A percentile compares a stretch with the other conserved stretches of the same genome.
Evolutionary conservation across 2,113 vertebrate genomes (phyloP).

Genomic region (Pavo muticus): DNA sequence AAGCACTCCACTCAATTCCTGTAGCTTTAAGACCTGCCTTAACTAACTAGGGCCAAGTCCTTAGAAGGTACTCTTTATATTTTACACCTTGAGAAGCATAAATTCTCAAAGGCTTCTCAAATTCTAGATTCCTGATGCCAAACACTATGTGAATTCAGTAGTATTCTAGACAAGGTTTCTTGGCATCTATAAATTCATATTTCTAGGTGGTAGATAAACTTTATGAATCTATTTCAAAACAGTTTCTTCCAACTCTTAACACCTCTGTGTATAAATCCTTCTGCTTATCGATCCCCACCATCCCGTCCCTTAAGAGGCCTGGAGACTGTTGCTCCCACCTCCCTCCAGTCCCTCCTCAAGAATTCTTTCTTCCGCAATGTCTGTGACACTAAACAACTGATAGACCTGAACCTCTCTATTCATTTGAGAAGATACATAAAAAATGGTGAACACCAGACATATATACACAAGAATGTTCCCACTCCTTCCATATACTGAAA

Average conservation of each 20-base stretch:
- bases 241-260: not conserved
- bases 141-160: not conserved
- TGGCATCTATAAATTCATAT: not conserved
- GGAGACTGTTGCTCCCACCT: not conserved
- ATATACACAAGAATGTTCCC: not conserved
- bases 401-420: not conserved
- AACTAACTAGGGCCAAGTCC: not conserved
- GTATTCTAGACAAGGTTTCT: not conserved
- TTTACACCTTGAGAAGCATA: not conserved
- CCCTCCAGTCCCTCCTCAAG: not conserved
- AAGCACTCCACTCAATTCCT: not conserved
- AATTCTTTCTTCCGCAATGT: not conserved
- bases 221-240: not conserved
- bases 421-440: not conserved
- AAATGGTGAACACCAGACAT: not conserved
- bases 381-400: not conserved
- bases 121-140: not conserved
- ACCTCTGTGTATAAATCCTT: not conserved
- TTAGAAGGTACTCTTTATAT: not conserved
- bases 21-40: not conserved
- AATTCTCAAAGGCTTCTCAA: not conserved
- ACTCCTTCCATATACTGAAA: slow-evolving; percentile 7
- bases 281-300: not conserved
- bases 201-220: not conserved
- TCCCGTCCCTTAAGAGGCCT: not conserved